Conservation (phyloP, 2,888 invertebrate species). For the Lydus trimaculatus region DNA sequence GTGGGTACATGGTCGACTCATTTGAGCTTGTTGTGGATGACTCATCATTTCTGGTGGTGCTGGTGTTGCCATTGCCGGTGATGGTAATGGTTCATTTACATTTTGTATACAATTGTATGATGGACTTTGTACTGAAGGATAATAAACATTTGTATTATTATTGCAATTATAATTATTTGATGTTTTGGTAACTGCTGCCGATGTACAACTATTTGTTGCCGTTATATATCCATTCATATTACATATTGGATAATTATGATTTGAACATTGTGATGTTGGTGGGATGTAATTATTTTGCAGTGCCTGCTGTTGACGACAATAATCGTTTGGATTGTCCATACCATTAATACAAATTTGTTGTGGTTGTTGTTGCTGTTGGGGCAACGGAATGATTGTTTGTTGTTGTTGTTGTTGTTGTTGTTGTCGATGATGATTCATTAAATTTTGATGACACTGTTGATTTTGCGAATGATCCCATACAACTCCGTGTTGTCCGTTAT, state of each 20-base stretch:
- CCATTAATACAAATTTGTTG: constrained; percentile 33
- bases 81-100: constrained; percentile 50
- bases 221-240: constrained; percentile 40
- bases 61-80: constrained; percentile 56
- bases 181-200: constrained; percentile 34
- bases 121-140: constrained; percentile 39
- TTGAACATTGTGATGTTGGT: constrained; percentile 41
- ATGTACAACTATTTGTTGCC: constrained; percentile 32
- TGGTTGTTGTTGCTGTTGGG: constrained; percentile 27
- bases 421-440: constrained; percentile 37
- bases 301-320: constrained; percentile 20
- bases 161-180: constrained; percentile 44
- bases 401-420: constrained; percentile 39
- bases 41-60: constrained; percentile 52
- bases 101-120: constrained; percentile 45
- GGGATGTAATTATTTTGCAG: neutral
- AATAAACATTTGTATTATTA: constrained; percentile 30
- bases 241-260: constrained; percentile 49
- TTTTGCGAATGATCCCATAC: constrained; percentile 45
- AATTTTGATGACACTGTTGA: constrained; percentile 38
- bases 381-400: constrained; percentile 13
- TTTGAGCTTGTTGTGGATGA: constrained; percentile 55
- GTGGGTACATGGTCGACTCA: constrained; percentile 54
- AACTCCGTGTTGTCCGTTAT: constrained; percentile 44
- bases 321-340: constrained; percentile 22